Conservation (phyloP, 2,888 invertebrate species). For the Operophtera brumata region DNA sequence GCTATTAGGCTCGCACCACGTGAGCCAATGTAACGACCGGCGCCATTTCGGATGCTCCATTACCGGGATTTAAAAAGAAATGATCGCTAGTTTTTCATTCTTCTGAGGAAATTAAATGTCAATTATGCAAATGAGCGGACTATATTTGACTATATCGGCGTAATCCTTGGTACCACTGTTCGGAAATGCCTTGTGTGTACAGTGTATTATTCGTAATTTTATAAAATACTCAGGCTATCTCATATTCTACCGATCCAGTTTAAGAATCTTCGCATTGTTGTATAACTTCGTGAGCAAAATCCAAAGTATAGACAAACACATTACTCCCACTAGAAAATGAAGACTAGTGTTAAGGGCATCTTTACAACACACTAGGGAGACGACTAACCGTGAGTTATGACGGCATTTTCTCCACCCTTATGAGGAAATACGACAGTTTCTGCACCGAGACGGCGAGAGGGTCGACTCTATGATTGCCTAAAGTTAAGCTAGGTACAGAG, state of each 20-base stretch:
- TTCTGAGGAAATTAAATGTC: conserved; percentile 11
- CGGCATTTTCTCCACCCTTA: conserved; percentile 76
- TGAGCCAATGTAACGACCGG: conserved; percentile 63
- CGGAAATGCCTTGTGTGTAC: no score
- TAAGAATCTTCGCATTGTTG: not conserved
- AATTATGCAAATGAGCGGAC: no score
- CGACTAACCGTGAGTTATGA: conserved; percentile 75
- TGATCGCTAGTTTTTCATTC: conserved; percentile 29
- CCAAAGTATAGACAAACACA: conserved; percentile 53
- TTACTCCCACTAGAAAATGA: conserved; percentile 68
- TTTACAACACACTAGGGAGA: conserved; percentile 76
- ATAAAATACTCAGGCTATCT: no score
- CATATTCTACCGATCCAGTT: no score
- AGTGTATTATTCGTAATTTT: no score
- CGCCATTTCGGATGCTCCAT: conserved; percentile 60
- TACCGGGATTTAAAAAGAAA: conserved; percentile 51
- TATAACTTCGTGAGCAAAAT: conserved; percentile 36
- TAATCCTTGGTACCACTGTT: no score
- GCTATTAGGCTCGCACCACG: conserved; percentile 56
- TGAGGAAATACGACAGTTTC: conserved; percentile 79
- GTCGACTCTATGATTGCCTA: conserved; percentile 67
- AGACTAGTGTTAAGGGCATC: conserved; percentile 79
- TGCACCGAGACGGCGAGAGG: conserved; percentile 55
- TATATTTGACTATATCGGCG: no score
- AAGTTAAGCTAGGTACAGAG: conserved; percentile 56